phyloP scores from a whole-genome alignment of 2,888 invertebrate species.

The Dendrolimus pini region DNA sequence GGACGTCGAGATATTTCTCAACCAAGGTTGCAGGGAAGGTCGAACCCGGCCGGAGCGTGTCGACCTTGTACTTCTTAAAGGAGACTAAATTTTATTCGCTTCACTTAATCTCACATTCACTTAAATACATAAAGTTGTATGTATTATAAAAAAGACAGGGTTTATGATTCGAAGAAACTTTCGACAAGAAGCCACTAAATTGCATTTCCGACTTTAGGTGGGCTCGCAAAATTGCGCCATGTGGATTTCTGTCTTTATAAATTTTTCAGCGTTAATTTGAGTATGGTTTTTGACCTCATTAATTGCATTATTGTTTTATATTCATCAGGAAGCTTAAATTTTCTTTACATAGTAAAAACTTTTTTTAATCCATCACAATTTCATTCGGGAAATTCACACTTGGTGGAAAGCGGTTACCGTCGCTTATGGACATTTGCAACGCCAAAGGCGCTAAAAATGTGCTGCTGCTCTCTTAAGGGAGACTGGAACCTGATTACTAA shows the following conservation, averaged over 20 bases:
- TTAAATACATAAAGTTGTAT: neutral
- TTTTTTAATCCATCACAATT: too few relatives aligned
- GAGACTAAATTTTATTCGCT: conserved; percentile 24
- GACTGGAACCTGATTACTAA: too few relatives aligned
- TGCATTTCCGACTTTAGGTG: neutral
- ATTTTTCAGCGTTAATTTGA: too few relatives aligned
- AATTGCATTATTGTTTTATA: too few relatives aligned
- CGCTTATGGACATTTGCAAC: too few relatives aligned
- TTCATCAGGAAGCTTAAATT: too few relatives aligned
- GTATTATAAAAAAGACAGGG: neutral
- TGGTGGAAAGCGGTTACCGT: too few relatives aligned
- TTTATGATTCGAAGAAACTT: neutral
- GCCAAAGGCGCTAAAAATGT: too few relatives aligned
- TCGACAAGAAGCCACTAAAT: neutral
- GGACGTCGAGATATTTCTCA: conserved; percentile 36
- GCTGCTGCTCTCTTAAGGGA: too few relatives aligned
- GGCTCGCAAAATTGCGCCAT: neutral
- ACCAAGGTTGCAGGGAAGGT: conserved; percentile 43
- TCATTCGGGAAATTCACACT: too few relatives aligned
- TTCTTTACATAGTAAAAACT: too few relatives aligned
- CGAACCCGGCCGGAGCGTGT: conserved; percentile 33
- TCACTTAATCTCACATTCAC: conserved; percentile 17
- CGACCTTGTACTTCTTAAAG: conserved; percentile 45
- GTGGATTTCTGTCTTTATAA: neutral
- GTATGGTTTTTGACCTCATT: too few relatives aligned